phyloP scores from a whole-genome alignment of 2,888 invertebrate species.

The Melolontha melolontha region DNA sequence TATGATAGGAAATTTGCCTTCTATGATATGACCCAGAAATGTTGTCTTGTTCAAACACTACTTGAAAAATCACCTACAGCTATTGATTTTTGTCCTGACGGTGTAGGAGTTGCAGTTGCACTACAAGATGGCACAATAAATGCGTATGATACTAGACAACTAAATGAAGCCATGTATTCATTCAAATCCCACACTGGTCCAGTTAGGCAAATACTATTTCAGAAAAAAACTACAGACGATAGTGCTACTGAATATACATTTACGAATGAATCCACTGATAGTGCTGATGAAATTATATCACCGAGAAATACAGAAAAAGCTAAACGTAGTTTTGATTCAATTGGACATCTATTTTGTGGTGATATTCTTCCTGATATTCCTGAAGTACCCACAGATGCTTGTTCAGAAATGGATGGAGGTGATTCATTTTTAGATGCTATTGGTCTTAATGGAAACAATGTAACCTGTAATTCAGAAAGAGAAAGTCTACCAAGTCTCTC shows the following conservation, averaged over 20 bases:
- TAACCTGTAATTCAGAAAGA: conserved; percentile 23
- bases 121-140: conserved; percentile 69
- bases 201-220: conserved; percentile 45
- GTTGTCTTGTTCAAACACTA: conserved; percentile 57
- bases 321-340: conserved; percentile 36
- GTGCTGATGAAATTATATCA: conserved; percentile 7
- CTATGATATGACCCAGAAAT: conserved; percentile 68
- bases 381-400: conserved; percentile 28
- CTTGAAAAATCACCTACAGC: conserved; percentile 59
- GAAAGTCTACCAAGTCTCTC: conserved; percentile 40
- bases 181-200: conserved; percentile 67
- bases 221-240: conserved; percentile 31
- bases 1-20: conserved; percentile 71
- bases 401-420: conserved; percentile 17
- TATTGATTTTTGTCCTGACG: conserved; percentile 61
- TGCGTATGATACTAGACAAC: conserved; percentile 70
- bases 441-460: conserved; percentile 50
- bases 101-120: conserved; percentile 69
- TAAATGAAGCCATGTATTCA: conserved; percentile 65
- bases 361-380: conserved; percentile 38
- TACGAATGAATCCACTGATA: conserved; percentile 34
- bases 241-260: conserved; percentile 39
- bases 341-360: conserved; percentile 42
- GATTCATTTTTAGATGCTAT: conserved; percentile 59
- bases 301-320: not conserved